These are phyloP conservation scores for Limnephilus marmoratus DNA, from an alignment of 2,888 invertebrate species.

Conservation along the genomic window DNA sequence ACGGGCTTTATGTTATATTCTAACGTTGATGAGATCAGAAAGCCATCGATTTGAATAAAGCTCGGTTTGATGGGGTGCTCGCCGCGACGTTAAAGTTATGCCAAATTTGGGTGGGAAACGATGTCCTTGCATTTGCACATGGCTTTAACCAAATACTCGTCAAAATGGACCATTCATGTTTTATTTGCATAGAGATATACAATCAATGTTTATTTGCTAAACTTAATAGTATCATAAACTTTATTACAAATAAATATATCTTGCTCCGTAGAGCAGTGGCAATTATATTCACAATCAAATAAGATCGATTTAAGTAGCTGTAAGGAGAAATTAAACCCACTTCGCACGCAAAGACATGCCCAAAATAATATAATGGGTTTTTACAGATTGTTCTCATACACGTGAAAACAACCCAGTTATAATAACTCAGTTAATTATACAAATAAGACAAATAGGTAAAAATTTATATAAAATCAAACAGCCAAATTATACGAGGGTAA, in stretches of 20 bases:
- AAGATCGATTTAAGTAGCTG: no score
- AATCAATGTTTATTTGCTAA: not conserved
- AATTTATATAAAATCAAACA: no score
- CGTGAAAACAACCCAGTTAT: no score
- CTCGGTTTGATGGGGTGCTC: not conserved
- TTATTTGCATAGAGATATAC: no score
- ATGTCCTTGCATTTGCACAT: not conserved
- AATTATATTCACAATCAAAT: not conserved
- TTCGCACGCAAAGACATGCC: no score
- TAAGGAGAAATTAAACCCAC: no score
- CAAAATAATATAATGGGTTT: no score
- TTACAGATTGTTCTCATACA: no score
- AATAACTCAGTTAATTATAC: no score
- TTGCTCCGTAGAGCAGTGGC: not conserved
- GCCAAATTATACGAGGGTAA: no score
- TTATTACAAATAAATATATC: not conserved
- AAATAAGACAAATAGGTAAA: no score
- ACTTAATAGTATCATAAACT: not conserved
- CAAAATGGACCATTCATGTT: not conserved
- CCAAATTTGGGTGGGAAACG: not conserved
- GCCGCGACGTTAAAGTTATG: not conserved
- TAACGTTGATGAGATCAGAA: not conserved
- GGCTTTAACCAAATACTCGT: not conserved
- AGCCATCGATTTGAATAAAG: not conserved
- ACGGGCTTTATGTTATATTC: not conserved